Evolutionary conservation across 2,113 vertebrate genomes (phyloP).

Genomic region (Choloepus hoffmanni): DNA sequence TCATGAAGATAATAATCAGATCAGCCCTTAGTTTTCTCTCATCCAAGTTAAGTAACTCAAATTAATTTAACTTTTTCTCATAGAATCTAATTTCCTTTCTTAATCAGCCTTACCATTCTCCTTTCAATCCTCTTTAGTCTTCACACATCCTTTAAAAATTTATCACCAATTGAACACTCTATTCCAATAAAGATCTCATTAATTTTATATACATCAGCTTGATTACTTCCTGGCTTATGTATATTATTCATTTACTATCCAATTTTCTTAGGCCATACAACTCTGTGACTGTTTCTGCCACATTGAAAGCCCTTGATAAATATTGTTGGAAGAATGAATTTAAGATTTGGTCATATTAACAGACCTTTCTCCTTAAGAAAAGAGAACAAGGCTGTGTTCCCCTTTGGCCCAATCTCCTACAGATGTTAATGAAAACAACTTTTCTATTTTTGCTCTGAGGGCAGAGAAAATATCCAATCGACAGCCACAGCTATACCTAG

Average conservation of each 20-base stretch:
- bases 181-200: slow-evolving; percentile 32
- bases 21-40: slow-evolving; percentile 37
- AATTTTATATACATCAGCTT: neutral
- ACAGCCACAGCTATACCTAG: neutral
- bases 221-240: neutral
- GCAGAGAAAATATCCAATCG: neutral
- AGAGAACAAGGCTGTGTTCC: neutral
- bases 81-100: slow-evolving; percentile 45
- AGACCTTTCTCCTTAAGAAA: neutral
- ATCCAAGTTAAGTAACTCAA: neutral
- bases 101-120: slow-evolving; percentile 18
- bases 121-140: neutral
- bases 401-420: neutral
- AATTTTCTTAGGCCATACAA: neutral
- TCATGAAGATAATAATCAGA: neutral
- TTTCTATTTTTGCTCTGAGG: slow-evolving; percentile 26
- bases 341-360: neutral
- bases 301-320: neutral
- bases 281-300: neutral
- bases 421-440: neutral
- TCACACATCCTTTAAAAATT: slow-evolving; percentile 1
- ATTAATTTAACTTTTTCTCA: slow-evolving; percentile 42
- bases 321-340: slow-evolving; percentile 11
- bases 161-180: neutral
- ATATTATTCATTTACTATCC: neutral